Base-by-base conservation (phyloP, 2,888 invertebrate genomes). In the Pandemis heparana region DNA sequence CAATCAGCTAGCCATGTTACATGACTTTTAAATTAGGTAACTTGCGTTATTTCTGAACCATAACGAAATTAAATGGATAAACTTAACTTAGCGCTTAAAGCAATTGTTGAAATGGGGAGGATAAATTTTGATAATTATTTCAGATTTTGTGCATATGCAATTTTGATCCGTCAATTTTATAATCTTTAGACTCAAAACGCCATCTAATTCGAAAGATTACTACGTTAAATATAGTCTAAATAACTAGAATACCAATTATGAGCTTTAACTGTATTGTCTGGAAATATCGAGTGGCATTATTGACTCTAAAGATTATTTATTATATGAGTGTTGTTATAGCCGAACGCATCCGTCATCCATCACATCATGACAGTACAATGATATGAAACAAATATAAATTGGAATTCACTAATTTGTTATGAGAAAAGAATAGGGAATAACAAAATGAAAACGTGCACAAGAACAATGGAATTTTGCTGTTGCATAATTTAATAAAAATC, bases 361-460 rank as follows among this genome's bases (percentile, higher is more conserved):
- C 68, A 59, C 38, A 51, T 61, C 41, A 46, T 51, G 12, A 38
- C 64, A 66, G 51, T 18, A 59, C 6, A 62, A 72, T 16, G 51
- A 61, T 38, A 14, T 46, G 43, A 76, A 69, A 74, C 70, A 64
- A 66, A 71, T 75, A 78, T 65, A 75, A 56, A 74, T 67, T 67
- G 59, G 62, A 74, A 75, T 72, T 64, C 74, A 75, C 72, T 71
- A 73, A 77, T 41, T 73, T 77, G 77, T 66, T 60, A 76, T 78
- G 74, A 75, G 66, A 76, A 79, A 75, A 62, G 68, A 78, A 75
- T 61, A 73, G 63, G 73, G 80, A 79, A 78, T 77, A 79, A 75
- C 77, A 71, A 77, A 78, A 79, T 76, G 75, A 80, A 78, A 80
- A 78, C 84, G 84, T 85, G 84, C 84, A 85, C 79, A 82, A 82